These are phyloP conservation scores for Microctonus brassicae DNA, from an alignment of 2,888 invertebrate genomes.

Conservation along the genomic window DNA sequence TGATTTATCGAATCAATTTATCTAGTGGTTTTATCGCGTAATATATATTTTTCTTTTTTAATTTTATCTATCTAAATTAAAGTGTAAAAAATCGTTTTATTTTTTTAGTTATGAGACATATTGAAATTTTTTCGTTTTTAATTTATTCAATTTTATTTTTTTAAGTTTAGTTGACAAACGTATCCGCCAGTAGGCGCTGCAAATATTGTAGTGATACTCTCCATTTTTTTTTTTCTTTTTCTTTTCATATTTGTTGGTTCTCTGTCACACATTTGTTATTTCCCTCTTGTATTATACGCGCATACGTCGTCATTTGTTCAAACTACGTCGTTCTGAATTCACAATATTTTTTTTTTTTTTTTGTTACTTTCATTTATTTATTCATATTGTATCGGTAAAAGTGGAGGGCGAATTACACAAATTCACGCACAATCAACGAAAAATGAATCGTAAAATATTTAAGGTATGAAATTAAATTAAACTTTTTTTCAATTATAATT, in stretches of 20 bases:
- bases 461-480: conserved; percentile 6
- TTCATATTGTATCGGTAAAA: conserved; percentile 1
- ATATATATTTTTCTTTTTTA: too few species aligned
- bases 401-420: conserved; percentile 12
- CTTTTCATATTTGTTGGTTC: too few species aligned
- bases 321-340: conserved; percentile 13
- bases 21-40: too few species aligned
- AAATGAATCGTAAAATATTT: conserved; percentile 15
- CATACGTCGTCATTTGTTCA: background rate
- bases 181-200: background rate
- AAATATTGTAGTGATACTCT: background rate
- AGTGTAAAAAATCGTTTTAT: too few species aligned
- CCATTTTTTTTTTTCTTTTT: too few species aligned
- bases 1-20: too few species aligned
- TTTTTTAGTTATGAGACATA: too few species aligned
- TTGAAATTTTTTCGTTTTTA: background rate
- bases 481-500: background rate
- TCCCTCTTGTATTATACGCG: background rate
- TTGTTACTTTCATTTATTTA: too few species aligned
- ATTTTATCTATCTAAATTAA: too few species aligned
- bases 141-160: background rate
- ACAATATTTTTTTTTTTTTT: background rate
- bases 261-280: too few species aligned
- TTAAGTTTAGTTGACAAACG: background rate
- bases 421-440: conserved; percentile 1